Evolutionary conservation across 2,888 invertebrate species (phyloP), one percentile per base, ranked within the genome.

Genomic region (Adineta ricciae): DNA sequence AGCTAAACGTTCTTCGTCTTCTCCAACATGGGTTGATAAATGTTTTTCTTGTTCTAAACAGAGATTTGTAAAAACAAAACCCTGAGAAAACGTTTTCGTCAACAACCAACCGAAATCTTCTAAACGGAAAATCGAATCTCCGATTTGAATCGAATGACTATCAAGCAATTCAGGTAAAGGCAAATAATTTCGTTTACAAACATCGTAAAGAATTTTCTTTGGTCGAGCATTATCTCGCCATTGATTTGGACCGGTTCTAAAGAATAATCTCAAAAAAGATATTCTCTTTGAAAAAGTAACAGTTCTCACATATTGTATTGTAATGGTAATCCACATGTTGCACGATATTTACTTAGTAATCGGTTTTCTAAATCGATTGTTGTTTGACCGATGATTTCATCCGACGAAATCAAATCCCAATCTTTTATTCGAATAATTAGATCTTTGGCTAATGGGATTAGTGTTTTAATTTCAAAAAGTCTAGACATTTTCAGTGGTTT

Each of bases 1-100:
- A 0, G 96, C 96, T 92, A 96, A 93, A 87, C 95, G 94, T 89
- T 96, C 95, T 88, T 95, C 94, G 3, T 52, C 54, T 86, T 90
- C 88, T n/a, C 92, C 92, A 86, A 90, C 87, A 85, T 90, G 88
- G 7, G 87, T 56, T 84, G 89, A 87, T 50, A 86, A 86, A 46
- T 88, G 87, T 56, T 87, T 86, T 73, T 86, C 86, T 84, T 87
- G 87, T 86, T 89, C 89, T 89, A 87, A 19, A 46, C 16, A 2
- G 3, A 32, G 24, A 83, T 21, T n/a, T 78, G 27, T 1, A 16
- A 21, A 52, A 21, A 52, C n/a, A n/a, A n/a, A n/a, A n/a, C n/a
- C n/a, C n/a, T n/a, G n/a, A n/a, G n/a, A n/a, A n/a, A n/a, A n/a
- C n/a, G n/a, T n/a, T n/a, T n/a, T n/a, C n/a, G n/a, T n/a, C n/a